Conservation (phyloP, 1,140 invertebrate species). For the Heliothis virescens region DNA sequence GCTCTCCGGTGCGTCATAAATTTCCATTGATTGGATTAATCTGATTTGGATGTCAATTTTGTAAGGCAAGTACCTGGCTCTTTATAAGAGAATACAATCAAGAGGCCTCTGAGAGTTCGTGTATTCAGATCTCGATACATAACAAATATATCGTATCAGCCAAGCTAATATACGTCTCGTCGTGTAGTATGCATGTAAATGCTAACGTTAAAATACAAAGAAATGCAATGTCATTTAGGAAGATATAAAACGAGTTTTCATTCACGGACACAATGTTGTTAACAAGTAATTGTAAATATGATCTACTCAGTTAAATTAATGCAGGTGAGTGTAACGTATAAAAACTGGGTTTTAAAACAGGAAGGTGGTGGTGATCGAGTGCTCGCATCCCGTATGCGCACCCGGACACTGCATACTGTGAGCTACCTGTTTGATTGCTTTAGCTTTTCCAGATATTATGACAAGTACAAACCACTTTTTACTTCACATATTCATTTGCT, state of each 20-base stretch:
- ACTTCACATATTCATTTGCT: conserved; percentile 58
- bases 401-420: conserved; percentile 75
- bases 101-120: conserved; percentile 60
- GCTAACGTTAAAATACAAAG: conserved; percentile 72
- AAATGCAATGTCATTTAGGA: conserved; percentile 55
- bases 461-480: conserved; percentile 66
- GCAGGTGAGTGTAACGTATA: conserved; percentile 69
- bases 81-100: conserved; percentile 83
- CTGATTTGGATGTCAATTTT: conserved; percentile 86
- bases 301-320: conserved; percentile 56
- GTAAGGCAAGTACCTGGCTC: conserved; percentile 79
- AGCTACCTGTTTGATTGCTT: conserved; percentile 64
- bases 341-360: conserved; percentile 78
- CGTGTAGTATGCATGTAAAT: conserved; percentile 63
- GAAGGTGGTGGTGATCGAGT: conserved; percentile 68
- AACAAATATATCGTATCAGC: conserved; percentile 77
- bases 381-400: conserved; percentile 71
- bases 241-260: not conserved
- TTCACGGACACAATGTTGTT: conserved; percentile 48
- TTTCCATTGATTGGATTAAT: conserved; percentile 87
- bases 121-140: conserved; percentile 76
- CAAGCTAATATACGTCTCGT: conserved; percentile 66
- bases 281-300: conserved; percentile 41
- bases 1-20: conserved; percentile 85
- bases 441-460: conserved; percentile 72